Percentiles rank a stretch among this genome's conserved stretches.
Conservation (phyloP, 1,140 invertebrate species). For the Drepana arcuata region DNA sequence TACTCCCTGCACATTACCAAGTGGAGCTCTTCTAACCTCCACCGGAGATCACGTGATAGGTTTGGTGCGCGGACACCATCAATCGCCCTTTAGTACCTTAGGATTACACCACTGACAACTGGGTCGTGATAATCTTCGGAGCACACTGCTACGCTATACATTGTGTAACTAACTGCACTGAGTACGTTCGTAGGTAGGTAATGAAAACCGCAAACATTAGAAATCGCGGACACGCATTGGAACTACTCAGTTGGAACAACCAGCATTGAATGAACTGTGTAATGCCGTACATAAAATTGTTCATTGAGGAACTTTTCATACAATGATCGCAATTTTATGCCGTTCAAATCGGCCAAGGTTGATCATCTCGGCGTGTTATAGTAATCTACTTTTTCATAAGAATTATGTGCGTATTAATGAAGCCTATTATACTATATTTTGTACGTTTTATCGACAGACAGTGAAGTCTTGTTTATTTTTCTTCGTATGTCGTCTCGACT, state of each 20-base stretch:
- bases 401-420: no score
- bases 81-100: no score
- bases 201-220: constrained; percentile 27
- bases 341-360: constrained; percentile 1
- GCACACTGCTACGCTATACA: constrained; percentile 7
- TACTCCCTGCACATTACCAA: background rate
- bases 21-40: constrained; percentile 5
- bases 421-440: background rate
- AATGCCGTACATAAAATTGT: no score
- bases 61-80: no score
- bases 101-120: constrained; percentile 43
- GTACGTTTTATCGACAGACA: no score
- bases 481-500: no score
- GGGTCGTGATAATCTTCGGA: constrained; percentile 44
- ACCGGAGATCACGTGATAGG: constrained; percentile 12
- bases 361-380: no score
- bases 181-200: background rate
- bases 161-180: background rate
- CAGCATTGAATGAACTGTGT: constrained; percentile 10
- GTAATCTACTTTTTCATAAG: no score
- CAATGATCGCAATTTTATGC: constrained; percentile 2
- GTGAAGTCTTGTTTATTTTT: no score
- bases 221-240: constrained; percentile 27
- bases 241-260: no score
- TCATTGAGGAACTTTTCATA: background rate